Evolutionary conservation across 2,797 vertebrate genomes (phyloP).

Genomic region (Hippoglossus hippoglossus): DNA sequence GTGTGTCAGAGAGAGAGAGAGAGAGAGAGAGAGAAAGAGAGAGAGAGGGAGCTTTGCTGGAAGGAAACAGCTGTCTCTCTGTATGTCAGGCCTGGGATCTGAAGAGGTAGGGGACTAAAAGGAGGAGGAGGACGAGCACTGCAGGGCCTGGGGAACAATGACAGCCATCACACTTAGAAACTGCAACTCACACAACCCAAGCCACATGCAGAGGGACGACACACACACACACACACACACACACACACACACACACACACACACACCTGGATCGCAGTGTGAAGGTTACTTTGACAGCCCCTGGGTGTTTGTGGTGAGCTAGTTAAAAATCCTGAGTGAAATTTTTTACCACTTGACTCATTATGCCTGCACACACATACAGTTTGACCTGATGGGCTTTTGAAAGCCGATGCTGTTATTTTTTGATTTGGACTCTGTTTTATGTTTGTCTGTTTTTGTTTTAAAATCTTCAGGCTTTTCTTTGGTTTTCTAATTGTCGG

Average conservation of each 20-base stretch:
- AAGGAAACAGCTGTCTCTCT: slow-evolving; percentile 79
- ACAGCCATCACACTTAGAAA: slow-evolving; percentile 53
- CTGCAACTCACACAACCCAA: slow-evolving; percentile 13
- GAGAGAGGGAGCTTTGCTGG: slow-evolving; percentile 51
- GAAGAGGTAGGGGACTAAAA: slow-evolving; percentile 56
- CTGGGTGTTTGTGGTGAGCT: slow-evolving; percentile 46
- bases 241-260: slow-evolving; percentile 48
- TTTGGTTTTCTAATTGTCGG: too few relatives aligned
- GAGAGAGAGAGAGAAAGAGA: slow-evolving; percentile 12
- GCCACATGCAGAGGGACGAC: slow-evolving; percentile 6
- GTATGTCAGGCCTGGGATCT: slow-evolving; percentile 57
- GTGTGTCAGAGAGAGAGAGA: too few relatives aligned
- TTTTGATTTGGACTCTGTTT: neutral
- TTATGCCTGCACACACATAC: neutral
- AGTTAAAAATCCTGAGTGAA: slow-evolving; percentile 42
- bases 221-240: slow-evolving; percentile 15
- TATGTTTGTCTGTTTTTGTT: too few relatives aligned
- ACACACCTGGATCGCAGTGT: slow-evolving; percentile 62
- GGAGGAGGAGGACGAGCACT: slow-evolving; percentile 42
- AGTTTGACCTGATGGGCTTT: neutral
- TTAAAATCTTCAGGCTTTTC: too few relatives aligned
- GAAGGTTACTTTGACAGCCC: slow-evolving; percentile 55
- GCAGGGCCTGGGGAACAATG: slow-evolving; percentile 57
- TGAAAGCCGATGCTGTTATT: too few relatives aligned
- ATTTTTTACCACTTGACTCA: slow-evolving; percentile 14